phyloP scores from a whole-genome alignment of 2,888 invertebrate species.

The Morpho achilles region DNA sequence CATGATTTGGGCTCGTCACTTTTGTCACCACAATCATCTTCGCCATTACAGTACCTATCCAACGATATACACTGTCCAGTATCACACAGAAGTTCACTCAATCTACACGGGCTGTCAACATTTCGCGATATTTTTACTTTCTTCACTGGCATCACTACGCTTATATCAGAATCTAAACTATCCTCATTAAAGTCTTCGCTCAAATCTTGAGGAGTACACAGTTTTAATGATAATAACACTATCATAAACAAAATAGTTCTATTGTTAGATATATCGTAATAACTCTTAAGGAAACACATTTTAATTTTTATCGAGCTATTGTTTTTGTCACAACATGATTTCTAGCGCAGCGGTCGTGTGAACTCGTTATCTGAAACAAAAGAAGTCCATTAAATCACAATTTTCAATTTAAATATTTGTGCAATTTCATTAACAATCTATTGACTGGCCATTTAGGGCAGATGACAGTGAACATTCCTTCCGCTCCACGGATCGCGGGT shows the following conservation, averaged over 20 bases:
- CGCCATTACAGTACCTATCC: slow-evolving; percentile 88
- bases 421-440: too few relatives aligned
- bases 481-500: too few relatives aligned
- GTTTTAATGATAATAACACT: slow-evolving; percentile 62
- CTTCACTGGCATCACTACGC: slow-evolving; percentile 48
- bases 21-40: slow-evolving; percentile 87
- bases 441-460: too few relatives aligned
- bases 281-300: slow-evolving; percentile 61
- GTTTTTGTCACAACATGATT: slow-evolving; percentile 57
- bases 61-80: slow-evolving; percentile 84
- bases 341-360: slow-evolving; percentile 14
- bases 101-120: slow-evolving; percentile 63
- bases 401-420: too few relatives aligned
- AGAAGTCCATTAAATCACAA: neutral
- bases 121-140: slow-evolving; percentile 53
- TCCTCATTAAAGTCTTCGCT: slow-evolving; percentile 69
- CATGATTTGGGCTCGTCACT: slow-evolving; percentile 88
- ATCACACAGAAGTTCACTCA: slow-evolving; percentile 81
- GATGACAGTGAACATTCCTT: too few relatives aligned
- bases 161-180: slow-evolving; percentile 50
- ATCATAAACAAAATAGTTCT: slow-evolving; percentile 67
- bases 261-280: slow-evolving; percentile 52
- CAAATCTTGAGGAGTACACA: slow-evolving; percentile 68
- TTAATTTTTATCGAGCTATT: slow-evolving; percentile 35
- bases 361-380: slow-evolving; percentile 52